Conservation (phyloP, 1,140 invertebrate genomes). For the Contarinia nasturtii region DNA sequence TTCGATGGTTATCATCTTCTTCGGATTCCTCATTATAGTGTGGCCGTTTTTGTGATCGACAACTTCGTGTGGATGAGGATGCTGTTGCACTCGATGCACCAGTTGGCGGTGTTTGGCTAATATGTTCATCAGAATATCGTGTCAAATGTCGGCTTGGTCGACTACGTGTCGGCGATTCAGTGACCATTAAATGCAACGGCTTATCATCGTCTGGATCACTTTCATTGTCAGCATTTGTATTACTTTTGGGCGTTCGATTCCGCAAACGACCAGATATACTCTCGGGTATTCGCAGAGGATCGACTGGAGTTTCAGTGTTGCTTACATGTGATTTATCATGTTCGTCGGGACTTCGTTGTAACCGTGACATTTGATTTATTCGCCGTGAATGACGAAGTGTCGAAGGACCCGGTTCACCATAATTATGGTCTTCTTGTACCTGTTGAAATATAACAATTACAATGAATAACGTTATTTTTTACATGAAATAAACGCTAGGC, state of each 20-base stretch:
- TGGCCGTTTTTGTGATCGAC: conserved; percentile 29
- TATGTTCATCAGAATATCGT: neutral
- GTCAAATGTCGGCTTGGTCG: neutral
- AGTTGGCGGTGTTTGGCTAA: neutral
- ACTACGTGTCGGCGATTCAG: neutral
- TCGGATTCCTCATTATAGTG: conserved; percentile 44
- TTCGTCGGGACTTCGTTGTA: conserved; percentile 21
- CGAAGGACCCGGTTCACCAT: conserved; percentile 13
- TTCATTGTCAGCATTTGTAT: conserved; percentile 4
- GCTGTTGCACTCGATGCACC: conserved; percentile 2
- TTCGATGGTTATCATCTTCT: neutral
- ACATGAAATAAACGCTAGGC: too few species aligned
- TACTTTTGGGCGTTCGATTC: neutral
- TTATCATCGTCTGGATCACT: conserved; percentile 29
- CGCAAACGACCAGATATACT: neutral
- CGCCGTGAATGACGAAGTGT: conserved; percentile 6
- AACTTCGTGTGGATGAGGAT: conserved; percentile 7
- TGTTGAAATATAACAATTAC: neutral
- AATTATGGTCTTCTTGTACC: conserved; percentile 19
- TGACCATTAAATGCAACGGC: conserved; percentile 22
- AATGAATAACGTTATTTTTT: too few species aligned
- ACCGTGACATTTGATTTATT: conserved; percentile 15
- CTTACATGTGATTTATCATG: conserved; percentile 8
- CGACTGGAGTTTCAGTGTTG: conserved; percentile 10
- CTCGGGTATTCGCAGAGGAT: conserved; percentile 10